Percentiles rank a stretch among this genome's conserved stretches.
These are phyloP conservation scores for Pelecanus crispus DNA, from an alignment of 2,113 vertebrate species.

Conservation along the genomic window DNA sequence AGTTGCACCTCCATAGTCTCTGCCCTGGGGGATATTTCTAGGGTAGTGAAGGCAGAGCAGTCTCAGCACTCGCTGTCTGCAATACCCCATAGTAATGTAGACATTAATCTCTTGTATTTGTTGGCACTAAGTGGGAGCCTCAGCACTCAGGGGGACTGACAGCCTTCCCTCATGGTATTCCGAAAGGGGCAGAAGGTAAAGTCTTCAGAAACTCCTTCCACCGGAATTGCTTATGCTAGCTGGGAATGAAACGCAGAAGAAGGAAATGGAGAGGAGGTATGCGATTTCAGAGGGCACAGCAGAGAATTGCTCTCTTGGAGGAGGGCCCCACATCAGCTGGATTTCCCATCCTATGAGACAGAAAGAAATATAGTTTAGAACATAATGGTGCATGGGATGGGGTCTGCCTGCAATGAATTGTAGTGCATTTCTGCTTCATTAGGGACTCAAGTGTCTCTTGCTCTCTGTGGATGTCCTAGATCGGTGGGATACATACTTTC, in stretches of 20 bases:
- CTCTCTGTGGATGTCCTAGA: background rate
- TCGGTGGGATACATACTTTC: rapidly evolving
- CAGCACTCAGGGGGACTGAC: background rate
- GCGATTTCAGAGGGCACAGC: background rate
- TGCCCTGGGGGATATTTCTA: background rate
- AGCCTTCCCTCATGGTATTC: background rate
- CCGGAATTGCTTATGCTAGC: background rate
- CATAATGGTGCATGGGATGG: background rate
- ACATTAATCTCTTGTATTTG: background rate
- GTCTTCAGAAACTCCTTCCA: background rate
- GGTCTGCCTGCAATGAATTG: background rate
- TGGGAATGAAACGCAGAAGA: background rate
- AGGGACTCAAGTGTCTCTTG: rapidly evolving
- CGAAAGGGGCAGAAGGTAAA: background rate
- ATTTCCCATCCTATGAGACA: background rate
- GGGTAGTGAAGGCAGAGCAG: background rate
- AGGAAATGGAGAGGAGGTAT: background rate
- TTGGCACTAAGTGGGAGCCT: background rate
- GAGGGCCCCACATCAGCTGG: background rate
- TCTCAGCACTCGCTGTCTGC: background rate
- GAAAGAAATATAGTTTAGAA: background rate
- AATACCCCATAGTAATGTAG: background rate
- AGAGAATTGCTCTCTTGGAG: background rate
- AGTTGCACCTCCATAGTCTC: background rate
- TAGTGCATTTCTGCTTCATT: background rate